phyloP scores from a whole-genome alignment of 2,797 vertebrate species.

The Hemibagrus guttatus region DNA sequence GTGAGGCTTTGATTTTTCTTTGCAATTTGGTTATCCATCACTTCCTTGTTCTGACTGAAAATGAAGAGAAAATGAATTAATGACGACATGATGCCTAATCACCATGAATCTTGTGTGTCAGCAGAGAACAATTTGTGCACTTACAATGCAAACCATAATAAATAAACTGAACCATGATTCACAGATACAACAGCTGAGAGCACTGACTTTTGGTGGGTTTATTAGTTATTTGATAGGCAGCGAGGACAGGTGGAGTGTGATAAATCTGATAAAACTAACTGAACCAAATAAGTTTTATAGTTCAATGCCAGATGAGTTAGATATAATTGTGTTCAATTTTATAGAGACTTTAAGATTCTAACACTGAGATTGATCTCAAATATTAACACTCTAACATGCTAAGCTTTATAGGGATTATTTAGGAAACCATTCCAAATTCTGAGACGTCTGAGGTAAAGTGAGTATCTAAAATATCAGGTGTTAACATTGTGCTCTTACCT shows the following conservation, averaged over 20 bases:
- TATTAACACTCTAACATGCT: too few species aligned
- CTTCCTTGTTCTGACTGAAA: not conserved
- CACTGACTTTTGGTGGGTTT: not conserved
- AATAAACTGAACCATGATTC: not conserved
- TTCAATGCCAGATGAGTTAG: too few species aligned
- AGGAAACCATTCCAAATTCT: not conserved
- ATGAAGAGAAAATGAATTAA: not conserved
- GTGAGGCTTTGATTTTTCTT: slow-evolving; percentile 29
- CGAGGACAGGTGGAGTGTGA: not conserved
- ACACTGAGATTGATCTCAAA: too few species aligned
- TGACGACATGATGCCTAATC: not conserved
- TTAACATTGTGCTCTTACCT: not conserved
- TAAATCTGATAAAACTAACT: too few species aligned
- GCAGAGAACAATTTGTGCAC: not conserved
- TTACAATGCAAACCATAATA: not conserved
- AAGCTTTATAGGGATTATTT: not conserved
- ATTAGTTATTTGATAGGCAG: not conserved
- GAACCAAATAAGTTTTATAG: too few species aligned
- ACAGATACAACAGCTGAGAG: not conserved
- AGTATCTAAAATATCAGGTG: not conserved
- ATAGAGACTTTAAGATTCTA: too few species aligned
- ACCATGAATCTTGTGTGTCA: too few species aligned
- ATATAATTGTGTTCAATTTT: too few species aligned
- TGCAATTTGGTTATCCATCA: slow-evolving; percentile 11
- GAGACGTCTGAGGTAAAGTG: not conserved